A percentile compares a stretch with the other conserved stretches of the same genome.
Conservation (phyloP, 2,113 vertebrate species). For the Pteronura brasiliensis region DNA sequence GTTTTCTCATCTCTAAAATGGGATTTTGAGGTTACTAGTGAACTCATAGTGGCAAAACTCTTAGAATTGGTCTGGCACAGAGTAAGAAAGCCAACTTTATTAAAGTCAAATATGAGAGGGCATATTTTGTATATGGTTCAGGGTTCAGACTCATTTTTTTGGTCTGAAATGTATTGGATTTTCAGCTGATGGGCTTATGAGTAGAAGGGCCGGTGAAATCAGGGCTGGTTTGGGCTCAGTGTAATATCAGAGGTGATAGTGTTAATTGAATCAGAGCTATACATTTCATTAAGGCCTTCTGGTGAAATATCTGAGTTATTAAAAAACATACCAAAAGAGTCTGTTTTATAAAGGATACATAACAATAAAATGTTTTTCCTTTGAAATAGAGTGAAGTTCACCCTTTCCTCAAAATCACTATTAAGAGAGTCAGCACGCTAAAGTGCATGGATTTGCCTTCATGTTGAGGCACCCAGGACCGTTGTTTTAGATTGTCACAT, state of each 20-base stretch:
- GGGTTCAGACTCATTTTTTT: background rate
- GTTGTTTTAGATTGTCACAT: background rate
- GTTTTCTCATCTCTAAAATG: background rate
- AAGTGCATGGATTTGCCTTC: background rate
- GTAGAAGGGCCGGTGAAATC: background rate
- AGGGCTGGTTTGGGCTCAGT: background rate
- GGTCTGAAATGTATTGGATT: background rate
- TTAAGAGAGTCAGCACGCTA: background rate
- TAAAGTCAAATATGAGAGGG: background rate
- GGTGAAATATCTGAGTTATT: background rate
- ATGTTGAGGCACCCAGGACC: background rate
- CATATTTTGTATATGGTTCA: background rate
- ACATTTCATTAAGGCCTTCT: background rate
- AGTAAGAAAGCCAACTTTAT: background rate
- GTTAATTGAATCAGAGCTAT: background rate
- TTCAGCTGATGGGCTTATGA: background rate
- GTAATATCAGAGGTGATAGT: background rate
- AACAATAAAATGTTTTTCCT: background rate
- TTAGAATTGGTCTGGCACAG: background rate
- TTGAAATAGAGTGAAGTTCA: slow-evolving; percentile 12
- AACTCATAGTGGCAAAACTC: background rate
- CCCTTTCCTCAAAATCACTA: background rate
- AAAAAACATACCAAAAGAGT: background rate
- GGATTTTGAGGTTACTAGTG: background rate
- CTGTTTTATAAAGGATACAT: background rate